Percentiles rank a stretch among this genome's conserved stretches.
Conservation (phyloP, 1,140 invertebrate genomes). For the Oryzaephilus surinamensis region DNA sequence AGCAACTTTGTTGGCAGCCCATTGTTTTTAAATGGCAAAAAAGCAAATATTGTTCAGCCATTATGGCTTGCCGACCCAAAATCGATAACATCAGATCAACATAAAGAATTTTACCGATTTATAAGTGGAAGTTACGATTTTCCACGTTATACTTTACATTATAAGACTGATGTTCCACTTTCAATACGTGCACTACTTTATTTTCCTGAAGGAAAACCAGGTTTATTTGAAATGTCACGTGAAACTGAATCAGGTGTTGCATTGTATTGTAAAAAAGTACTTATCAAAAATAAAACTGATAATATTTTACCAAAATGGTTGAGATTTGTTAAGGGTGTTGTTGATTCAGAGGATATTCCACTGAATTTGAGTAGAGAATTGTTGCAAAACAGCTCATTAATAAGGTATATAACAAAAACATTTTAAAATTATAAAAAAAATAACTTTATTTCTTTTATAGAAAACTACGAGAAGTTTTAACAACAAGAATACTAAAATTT, state of each 20-base stretch:
- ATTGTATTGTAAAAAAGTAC: slow-evolving; percentile 78
- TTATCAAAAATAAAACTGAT: slow-evolving; percentile 86
- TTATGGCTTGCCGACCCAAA: slow-evolving; percentile 90
- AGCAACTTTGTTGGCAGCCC: slow-evolving; percentile 94
- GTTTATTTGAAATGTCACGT: slow-evolving; percentile 78
- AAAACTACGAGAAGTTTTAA: slow-evolving; percentile 76
- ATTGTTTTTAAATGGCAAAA: slow-evolving; percentile 82
- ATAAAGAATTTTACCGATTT: slow-evolving; percentile 85
- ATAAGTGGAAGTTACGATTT: slow-evolving; percentile 75
- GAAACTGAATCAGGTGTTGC: slow-evolving; percentile 73
- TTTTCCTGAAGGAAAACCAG: slow-evolving; percentile 82
- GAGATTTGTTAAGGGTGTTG: slow-evolving; percentile 89
- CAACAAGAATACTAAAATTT: slow-evolving; percentile 75
- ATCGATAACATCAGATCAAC: slow-evolving; percentile 72
- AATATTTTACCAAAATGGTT: slow-evolving; percentile 91
- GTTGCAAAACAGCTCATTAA: slow-evolving; percentile 85
- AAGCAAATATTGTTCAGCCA: slow-evolving; percentile 54
- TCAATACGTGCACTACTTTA: slow-evolving; percentile 87
- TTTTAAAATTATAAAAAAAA: slow-evolving; percentile 2
- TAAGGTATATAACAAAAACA: slow-evolving; percentile 50
- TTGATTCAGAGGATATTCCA: slow-evolving; percentile 97
- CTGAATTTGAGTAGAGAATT: slow-evolving; percentile 92
- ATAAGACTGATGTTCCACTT: slow-evolving; percentile 81
- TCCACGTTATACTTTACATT: slow-evolving; percentile 76
- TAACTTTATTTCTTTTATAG: slow-evolving; percentile 42